Evolutionary conservation across 2,888 invertebrate genomes (phyloP), one percentile per base, ranked within the genome.

Genomic region (Phragmatobia fuliginosa): DNA sequence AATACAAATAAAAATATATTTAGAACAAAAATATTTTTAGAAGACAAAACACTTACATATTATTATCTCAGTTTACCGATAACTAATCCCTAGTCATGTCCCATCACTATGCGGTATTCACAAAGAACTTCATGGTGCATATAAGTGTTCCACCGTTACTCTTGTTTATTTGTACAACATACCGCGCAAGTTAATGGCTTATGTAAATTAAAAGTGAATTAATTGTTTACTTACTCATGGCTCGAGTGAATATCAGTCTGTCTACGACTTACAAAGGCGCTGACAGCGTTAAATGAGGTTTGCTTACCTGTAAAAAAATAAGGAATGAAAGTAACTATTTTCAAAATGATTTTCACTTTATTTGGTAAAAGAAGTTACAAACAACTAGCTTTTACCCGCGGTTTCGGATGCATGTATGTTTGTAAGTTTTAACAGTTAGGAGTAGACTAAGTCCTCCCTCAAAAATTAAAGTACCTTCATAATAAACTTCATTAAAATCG

Each of bases 121-220:
- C 83, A 88, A 85, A 86, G 81, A 83, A 83, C 80, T 85, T 84
- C 85, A 88, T 88, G 88, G 86, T 85, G 87, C 88, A 89, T 85
- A 82, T 82, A 91, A 89, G 86, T 85, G 79, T 80, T 87, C 83
- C 85, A 90, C 93, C 93, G 93, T 92, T 93, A 93, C 77, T 32
- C 77, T 70, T 78, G 66, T 82, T 69, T 79, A 75, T 86, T 83
- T 76, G 77, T 83, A 78, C 78, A 80, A 70, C 75, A 75, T 68
- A 65, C 73, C 68, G 71, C 79, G 70, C 76, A 80, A 73, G 79
- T 72, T 73, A 73, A 78, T 76, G 68, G 69, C 62, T 76, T 80
- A 81, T 76, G 81, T 68, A 70, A 78, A 81, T 76, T 74, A 74
- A 76, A 74, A 64, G 69, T 36, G 60, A 75, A 75, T 79, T 77